Evolutionary conservation across 2,888 invertebrate species (phyloP).

Genomic region (Atherix ibis): DNA sequence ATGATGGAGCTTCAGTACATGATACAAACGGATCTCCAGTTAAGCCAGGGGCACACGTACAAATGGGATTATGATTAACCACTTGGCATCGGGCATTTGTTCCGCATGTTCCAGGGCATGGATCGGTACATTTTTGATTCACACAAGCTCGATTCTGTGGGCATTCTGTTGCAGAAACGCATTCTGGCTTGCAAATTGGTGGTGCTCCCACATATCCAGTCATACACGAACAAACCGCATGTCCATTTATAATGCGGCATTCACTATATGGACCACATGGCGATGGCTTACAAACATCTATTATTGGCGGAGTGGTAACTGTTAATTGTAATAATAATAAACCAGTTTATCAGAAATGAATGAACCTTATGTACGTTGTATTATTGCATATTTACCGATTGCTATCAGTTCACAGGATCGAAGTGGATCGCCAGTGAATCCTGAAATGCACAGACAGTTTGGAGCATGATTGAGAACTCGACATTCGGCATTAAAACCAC

Average conservation of each 20-base stretch:
- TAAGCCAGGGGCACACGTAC: constrained; percentile 44
- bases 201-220: constrained; percentile 47
- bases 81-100: constrained; percentile 47
- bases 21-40: constrained; percentile 48
- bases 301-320: constrained; percentile 17
- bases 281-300: constrained; percentile 43
- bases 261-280: constrained; percentile 52
- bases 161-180: constrained; percentile 49
- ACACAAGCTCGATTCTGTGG: constrained; percentile 44
- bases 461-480: constrained; percentile 60
- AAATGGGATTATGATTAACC: constrained; percentile 51
- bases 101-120: constrained; percentile 51
- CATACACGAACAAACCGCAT: constrained; percentile 46
- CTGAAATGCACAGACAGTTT: constrained; percentile 56
- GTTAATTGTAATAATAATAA: not conserved
- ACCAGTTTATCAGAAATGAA: too few species aligned
- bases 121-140: constrained; percentile 47
- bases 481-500: constrained; percentile 64
- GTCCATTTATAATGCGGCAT: constrained; percentile 44
- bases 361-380: too few species aligned
- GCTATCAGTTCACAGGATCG: constrained; percentile 38
- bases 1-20: constrained; percentile 34
- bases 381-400: constrained; percentile 18
- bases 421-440: constrained; percentile 56
- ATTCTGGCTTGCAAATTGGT: constrained; percentile 48